Conservation (phyloP, 2,888 invertebrate species). For the Folsomia candida region DNA sequence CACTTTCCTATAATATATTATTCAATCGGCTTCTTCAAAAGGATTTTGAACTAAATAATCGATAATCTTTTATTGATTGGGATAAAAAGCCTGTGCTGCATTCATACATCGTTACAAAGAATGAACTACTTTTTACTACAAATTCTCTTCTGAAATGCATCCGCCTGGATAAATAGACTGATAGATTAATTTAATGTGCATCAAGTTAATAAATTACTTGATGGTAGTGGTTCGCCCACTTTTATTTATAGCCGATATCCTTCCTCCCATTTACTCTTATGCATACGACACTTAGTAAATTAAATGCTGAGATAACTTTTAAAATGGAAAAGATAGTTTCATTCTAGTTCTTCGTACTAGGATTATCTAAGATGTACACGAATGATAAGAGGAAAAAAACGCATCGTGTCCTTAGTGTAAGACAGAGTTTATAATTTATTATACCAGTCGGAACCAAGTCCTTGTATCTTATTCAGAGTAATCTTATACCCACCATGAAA, state of each 20-base stretch:
- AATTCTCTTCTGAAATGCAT: not conserved
- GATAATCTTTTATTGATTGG: too few species aligned
- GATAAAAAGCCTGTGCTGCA: too few species aligned
- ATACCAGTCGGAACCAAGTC: not conserved
- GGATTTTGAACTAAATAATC: not conserved
- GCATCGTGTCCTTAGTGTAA: not conserved
- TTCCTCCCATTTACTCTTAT: not conserved
- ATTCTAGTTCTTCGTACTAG: too few species aligned
- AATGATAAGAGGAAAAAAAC: not conserved
- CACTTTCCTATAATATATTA: too few species aligned
- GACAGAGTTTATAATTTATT: slow-evolving; percentile 15
- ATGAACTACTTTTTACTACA: too few species aligned
- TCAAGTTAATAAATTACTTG: not conserved
- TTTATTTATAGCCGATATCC: not conserved
- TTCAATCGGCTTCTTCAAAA: not conserved
- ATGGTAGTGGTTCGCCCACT: not conserved
- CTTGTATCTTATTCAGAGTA: not conserved
- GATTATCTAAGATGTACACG: too few species aligned
- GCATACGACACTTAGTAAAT: not conserved
- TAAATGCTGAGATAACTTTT: not conserved
- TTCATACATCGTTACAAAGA: too few species aligned
- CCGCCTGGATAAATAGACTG: slow-evolving; percentile 21
- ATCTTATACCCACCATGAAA: not conserved
- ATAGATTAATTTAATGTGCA: not conserved
- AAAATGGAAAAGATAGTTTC: not conserved